Evolutionary conservation across 2,888 invertebrate genomes (phyloP).

Genomic region (Mechanitis mazaeus): DNA sequence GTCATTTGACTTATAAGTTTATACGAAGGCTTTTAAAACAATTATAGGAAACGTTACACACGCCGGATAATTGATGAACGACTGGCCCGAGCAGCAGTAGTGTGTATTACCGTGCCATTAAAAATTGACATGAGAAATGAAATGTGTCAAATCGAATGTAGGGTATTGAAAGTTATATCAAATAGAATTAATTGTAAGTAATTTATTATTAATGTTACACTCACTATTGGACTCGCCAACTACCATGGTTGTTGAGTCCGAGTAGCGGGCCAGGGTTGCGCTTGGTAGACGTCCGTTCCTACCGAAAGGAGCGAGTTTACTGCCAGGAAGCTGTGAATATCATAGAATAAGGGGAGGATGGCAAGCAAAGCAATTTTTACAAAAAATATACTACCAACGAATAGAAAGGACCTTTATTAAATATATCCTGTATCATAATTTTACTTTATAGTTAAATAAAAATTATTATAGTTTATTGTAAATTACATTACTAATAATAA

Average conservation of each 20-base stretch:
- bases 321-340: slow-evolving; percentile 34
- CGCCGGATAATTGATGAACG: slow-evolving; percentile 36
- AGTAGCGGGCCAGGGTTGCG: slow-evolving; percentile 43
- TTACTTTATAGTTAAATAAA: too few species aligned
- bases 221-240: slow-evolving; percentile 43
- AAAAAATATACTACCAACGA: slow-evolving; percentile 7
- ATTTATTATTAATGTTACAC: slow-evolving; percentile 17
- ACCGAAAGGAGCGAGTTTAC: slow-evolving; percentile 29
- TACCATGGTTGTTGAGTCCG: slow-evolving; percentile 50
- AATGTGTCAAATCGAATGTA: slow-evolving; percentile 29
- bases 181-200: neutral
- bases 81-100: slow-evolving; percentile 21
- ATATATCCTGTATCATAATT: too few species aligned
- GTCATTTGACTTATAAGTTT: slow-evolving; percentile 25
- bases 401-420: too few species aligned
- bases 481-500: too few species aligned
- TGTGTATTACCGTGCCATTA: slow-evolving; percentile 34
- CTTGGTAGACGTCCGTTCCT: slow-evolving; percentile 35
- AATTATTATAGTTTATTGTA: too few species aligned
- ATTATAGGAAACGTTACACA: slow-evolving; percentile 33
- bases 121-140: slow-evolving; percentile 57
- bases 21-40: slow-evolving; percentile 14
- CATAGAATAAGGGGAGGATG: slow-evolving; percentile 27
- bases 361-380: slow-evolving; percentile 18
- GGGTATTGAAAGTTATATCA: neutral